Conservation (phyloP, 2,113 vertebrate genomes). For the Paratilapia polleni region DNA sequence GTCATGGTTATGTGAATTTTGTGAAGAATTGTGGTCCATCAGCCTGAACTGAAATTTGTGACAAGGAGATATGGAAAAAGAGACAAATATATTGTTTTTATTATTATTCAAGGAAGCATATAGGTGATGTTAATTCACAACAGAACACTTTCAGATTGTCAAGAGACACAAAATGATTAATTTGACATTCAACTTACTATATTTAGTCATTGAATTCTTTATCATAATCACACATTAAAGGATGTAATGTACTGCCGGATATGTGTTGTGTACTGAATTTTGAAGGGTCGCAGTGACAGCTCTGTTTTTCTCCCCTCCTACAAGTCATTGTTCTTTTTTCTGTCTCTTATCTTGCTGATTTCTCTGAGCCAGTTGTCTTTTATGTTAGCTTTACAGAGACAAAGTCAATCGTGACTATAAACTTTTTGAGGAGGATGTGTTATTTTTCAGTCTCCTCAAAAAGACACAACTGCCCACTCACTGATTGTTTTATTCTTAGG, state of each 20-base stretch:
- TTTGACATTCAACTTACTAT: not conserved
- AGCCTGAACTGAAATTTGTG: constrained; percentile 26
- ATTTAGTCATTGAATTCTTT: not conserved
- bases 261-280: not conserved
- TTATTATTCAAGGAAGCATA: not conserved
- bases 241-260: not conserved
- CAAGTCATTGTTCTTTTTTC: not conserved
- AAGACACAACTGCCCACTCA: not conserved
- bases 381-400: not conserved
- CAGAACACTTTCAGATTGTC: not conserved
- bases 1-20: constrained; percentile 58
- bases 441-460: constrained; percentile 5
- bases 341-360: not conserved
- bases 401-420: not conserved
- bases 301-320: not conserved
- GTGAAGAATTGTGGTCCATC: constrained; percentile 13
- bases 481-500: constrained; percentile 5
- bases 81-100: not conserved
- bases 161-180: not conserved
- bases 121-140: not conserved
- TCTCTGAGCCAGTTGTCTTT: constrained; percentile 19
- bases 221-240: not conserved
- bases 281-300: not conserved
- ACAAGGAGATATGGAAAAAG: not conserved
- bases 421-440: not conserved